A percentile compares a stretch with the other conserved stretches of the same genome.
Evolutionary conservation across 1,140 invertebrate species (phyloP).

Genomic region (Drosophila kohkoa): DNA sequence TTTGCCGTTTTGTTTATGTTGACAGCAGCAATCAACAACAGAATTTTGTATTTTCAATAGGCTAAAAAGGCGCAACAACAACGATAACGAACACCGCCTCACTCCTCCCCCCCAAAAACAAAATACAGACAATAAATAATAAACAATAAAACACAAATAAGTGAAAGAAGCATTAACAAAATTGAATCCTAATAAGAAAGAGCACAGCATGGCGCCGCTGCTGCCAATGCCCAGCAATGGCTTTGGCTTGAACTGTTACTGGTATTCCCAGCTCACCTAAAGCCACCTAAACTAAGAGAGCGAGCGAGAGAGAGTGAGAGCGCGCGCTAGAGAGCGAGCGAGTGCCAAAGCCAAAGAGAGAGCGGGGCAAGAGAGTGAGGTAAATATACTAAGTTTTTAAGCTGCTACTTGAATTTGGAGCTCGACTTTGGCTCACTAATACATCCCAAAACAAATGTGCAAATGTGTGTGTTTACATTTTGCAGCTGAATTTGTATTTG

Average conservation of each 20-base stretch:
- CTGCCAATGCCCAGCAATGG: constrained; percentile 55
- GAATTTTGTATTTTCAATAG: constrained; percentile 48
- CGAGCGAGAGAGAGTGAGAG: constrained; percentile 30
- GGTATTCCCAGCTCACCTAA: constrained; percentile 53
- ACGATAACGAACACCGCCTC: constrained; percentile 8
- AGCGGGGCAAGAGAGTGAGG: too few relatives aligned
- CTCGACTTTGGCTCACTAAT: too few relatives aligned
- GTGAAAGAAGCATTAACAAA: constrained; percentile 1
- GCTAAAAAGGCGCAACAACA: constrained; percentile 29
- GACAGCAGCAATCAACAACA: constrained; percentile 33
- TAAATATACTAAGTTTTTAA: too few relatives aligned
- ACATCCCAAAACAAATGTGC: too few relatives aligned
- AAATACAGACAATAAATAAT: constrained; percentile 26
- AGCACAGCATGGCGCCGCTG: constrained; percentile 41
- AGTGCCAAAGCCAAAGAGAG: not conserved
- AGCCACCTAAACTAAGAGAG: constrained; percentile 13
- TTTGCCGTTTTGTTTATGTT: constrained; percentile 55
- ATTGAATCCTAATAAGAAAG: constrained; percentile 4
- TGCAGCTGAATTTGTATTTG: too few relatives aligned
- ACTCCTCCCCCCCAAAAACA: too few relatives aligned
- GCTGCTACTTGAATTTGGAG: too few relatives aligned
- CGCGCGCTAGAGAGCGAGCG: not conserved
- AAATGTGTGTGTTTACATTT: too few relatives aligned
- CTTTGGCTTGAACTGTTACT: constrained; percentile 54
- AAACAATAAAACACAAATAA: constrained; percentile 23